Evolutionary conservation across 2,888 invertebrate genomes (phyloP).

Genomic region (Acanthosepion esculentum): DNA sequence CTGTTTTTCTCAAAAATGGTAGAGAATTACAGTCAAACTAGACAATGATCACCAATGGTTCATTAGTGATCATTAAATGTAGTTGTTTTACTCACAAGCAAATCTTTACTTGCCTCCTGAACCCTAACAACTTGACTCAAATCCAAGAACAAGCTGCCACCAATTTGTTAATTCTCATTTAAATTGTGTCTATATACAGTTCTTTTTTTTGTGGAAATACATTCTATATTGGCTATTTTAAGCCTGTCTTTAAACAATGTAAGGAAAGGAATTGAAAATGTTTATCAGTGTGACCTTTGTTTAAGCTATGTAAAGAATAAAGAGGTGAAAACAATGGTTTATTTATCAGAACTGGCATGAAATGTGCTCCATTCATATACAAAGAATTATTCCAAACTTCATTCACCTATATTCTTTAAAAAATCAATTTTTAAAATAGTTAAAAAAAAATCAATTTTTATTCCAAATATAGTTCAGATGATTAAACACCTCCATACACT

Average conservation of each 20-base stretch:
- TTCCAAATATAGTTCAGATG: too few species aligned
- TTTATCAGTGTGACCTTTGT: not conserved
- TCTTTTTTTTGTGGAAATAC: not conserved
- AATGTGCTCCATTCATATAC: too few species aligned
- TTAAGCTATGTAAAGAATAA: too few species aligned
- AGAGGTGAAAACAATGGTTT: too few species aligned
- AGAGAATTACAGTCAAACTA: not conserved
- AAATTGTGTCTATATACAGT: not conserved
- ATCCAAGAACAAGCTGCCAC: not conserved
- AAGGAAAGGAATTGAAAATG: not conserved
- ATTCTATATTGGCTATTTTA: not conserved
- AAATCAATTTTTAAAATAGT: too few species aligned
- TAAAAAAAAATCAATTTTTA: too few species aligned
- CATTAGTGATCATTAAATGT: not conserved
- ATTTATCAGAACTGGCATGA: too few species aligned
- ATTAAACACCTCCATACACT: too few species aligned
- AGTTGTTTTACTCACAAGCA: not conserved
- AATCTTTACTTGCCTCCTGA: not conserved
- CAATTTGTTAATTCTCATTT: not conserved
- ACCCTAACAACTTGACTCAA: not conserved
- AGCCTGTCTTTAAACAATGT: not conserved
- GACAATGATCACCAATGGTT: not conserved
- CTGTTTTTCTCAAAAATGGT: not conserved
- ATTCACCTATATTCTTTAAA: too few species aligned
- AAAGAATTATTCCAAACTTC: too few species aligned